Conservation (phyloP, 2,797 vertebrate species). For the Limnodromus scolopaceus region DNA sequence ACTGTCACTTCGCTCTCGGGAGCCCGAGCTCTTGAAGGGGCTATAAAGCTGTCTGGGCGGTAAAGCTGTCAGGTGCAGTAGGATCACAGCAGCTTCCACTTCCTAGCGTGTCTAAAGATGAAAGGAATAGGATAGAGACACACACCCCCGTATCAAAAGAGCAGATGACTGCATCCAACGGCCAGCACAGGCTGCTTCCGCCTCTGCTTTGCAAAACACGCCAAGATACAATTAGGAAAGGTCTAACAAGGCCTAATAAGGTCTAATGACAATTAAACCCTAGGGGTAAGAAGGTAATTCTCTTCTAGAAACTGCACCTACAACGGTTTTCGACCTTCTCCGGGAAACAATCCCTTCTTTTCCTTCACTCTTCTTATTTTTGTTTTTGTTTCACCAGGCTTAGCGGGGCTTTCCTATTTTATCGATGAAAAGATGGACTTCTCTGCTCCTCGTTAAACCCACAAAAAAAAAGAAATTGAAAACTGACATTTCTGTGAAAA, state of each 20-base stretch:
- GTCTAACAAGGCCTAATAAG: neutral
- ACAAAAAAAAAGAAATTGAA: neutral
- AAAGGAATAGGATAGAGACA: neutral
- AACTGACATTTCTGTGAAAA: neutral
- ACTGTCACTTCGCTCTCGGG: neutral
- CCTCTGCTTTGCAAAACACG: neutral
- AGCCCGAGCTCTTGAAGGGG: neutral
- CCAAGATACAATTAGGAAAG: neutral
- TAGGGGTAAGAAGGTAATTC: neutral
- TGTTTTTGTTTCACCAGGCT: neutral
- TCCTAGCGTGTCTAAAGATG: neutral
- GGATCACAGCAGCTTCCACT: neutral
- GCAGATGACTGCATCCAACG: neutral
- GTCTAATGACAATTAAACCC: neutral
- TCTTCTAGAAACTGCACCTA: neutral
- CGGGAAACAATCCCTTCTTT: neutral
- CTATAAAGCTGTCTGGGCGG: neutral
- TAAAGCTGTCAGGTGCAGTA: constrained; percentile 12
- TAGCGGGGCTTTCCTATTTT: neutral
- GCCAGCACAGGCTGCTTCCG: neutral
- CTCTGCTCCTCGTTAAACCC: neutral
- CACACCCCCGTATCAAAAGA: constrained; percentile 16
- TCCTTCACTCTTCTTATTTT: neutral
- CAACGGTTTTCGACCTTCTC: neutral
- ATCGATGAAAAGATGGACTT: neutral